Percentiles rank a stretch among this genome's conserved stretches.
phyloP scores from a whole-genome alignment of 2,797 vertebrate genomes.

The Hippoglossus hippoglossus region DNA sequence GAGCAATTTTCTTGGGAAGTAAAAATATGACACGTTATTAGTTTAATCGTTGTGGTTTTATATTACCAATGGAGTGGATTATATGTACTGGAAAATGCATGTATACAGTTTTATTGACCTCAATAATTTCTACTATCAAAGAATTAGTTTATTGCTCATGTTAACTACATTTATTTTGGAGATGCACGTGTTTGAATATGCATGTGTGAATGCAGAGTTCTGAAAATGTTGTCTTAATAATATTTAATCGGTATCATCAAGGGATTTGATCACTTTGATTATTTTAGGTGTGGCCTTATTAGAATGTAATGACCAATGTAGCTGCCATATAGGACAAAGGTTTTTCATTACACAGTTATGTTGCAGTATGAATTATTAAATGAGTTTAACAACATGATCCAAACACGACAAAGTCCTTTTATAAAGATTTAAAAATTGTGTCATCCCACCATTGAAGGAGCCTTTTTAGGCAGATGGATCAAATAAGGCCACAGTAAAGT shows the following conservation, averaged over 20 bases:
- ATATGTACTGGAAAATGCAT: conserved; percentile 2
- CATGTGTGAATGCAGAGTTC: neutral
- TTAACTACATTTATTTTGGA: no score
- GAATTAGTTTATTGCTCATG: neutral
- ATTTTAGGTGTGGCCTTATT: conserved; percentile 1
- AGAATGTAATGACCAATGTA: neutral
- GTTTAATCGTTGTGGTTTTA: conserved; percentile 12
- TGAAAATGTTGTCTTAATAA: neutral
- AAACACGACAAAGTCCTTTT: neutral
- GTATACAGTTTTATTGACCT: neutral
- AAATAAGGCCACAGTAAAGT: conserved; percentile 24
- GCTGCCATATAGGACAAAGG: neutral
- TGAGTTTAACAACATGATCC: neutral
- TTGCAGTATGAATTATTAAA: neutral
- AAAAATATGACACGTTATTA: neutral
- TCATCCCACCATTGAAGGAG: neutral
- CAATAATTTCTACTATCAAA: neutral
- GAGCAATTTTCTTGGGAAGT: conserved; percentile 4
- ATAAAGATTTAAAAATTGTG: conserved; percentile 1
- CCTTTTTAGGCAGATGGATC: neutral
- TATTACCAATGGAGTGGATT: neutral
- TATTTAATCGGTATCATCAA: neutral
- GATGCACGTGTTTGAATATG: neutral
- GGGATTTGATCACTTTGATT: conserved; percentile 12
- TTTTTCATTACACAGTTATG: neutral